phyloP scores from a whole-genome alignment of 2,113 vertebrate species.

The Siniperca chuatsi region DNA sequence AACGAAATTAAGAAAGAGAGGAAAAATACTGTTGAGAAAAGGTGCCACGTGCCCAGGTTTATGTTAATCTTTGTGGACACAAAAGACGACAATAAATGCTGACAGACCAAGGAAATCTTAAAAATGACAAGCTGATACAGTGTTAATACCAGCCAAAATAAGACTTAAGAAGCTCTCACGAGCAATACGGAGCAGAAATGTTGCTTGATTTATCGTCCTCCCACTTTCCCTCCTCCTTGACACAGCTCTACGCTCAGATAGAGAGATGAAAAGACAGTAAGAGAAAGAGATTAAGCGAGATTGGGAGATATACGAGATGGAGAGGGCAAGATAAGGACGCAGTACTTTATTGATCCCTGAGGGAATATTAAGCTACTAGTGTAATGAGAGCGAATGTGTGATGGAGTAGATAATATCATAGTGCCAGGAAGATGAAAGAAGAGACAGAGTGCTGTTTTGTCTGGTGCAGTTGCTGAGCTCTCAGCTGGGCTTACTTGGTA shows the following conservation, averaged over 20 bases:
- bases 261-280: slow-evolving; percentile 76
- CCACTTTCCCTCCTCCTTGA: slow-evolving; percentile 67
- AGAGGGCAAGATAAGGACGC: slow-evolving; percentile 60
- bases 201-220: slow-evolving; percentile 57
- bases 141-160: slow-evolving; percentile 38
- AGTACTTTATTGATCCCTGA: slow-evolving; percentile 71
- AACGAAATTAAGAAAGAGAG: background rate
- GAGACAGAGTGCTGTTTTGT: slow-evolving; percentile 39
- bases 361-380: slow-evolving; percentile 74
- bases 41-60: background rate
- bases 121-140: slow-evolving; percentile 21
- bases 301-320: slow-evolving; percentile 64
- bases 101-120: slow-evolving; percentile 1
- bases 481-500: slow-evolving; percentile 34
- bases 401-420: slow-evolving; percentile 68
- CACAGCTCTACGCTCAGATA: slow-evolving; percentile 55
- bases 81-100: slow-evolving; percentile 10
- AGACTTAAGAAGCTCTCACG: slow-evolving; percentile 38
- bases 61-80: background rate
- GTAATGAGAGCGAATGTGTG: slow-evolving; percentile 70
- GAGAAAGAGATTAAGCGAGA: slow-evolving; percentile 71
- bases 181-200: slow-evolving; percentile 53
- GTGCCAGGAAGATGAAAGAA: slow-evolving; percentile 59
- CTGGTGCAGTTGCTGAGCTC: slow-evolving; percentile 40
- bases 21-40: background rate